Percentiles rank a stretch among this genome's conserved stretches.
These are phyloP conservation scores for Dissostichus mawsoni DNA, from an alignment of 2,113 vertebrate genomes.

Conservation along the genomic window DNA sequence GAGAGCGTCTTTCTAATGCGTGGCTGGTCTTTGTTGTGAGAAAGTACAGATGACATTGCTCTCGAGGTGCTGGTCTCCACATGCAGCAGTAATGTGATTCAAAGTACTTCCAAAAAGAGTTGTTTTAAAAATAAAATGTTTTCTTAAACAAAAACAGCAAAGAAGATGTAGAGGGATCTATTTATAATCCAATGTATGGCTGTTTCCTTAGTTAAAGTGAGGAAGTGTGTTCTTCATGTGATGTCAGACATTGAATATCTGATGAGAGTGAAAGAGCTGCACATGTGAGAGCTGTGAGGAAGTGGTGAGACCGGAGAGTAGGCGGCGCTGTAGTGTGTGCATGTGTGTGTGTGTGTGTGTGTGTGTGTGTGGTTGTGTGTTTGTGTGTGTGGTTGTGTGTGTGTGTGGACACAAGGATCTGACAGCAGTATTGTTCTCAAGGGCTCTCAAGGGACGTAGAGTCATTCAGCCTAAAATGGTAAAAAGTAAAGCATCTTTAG, in stretches of 20 bases:
- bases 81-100: slow-evolving; percentile 39
- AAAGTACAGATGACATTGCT: slow-evolving; percentile 76
- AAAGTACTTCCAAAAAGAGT: slow-evolving; percentile 4
- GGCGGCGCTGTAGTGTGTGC: slow-evolving; percentile 59
- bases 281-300: slow-evolving; percentile 64
- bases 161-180: background rate
- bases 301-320: slow-evolving; percentile 54
- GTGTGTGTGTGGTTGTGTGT: slow-evolving; percentile 23
- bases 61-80: slow-evolving; percentile 26
- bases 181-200: slow-evolving; percentile 3
- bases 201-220: slow-evolving; percentile 29
- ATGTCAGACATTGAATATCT: slow-evolving; percentile 54
- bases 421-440: slow-evolving; percentile 53
- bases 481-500: slow-evolving; percentile 15
- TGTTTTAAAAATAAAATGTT: background rate
- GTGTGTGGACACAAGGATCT: slow-evolving; percentile 47
- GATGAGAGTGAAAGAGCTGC: slow-evolving; percentile 65
- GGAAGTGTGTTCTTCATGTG: slow-evolving; percentile 46
- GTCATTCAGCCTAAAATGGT: slow-evolving; percentile 20
- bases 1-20: slow-evolving; percentile 61
- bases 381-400: slow-evolving; percentile 16
- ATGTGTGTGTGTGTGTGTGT: slow-evolving; percentile 19
- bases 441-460: slow-evolving; percentile 8
- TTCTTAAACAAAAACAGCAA: background rate
- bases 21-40: slow-evolving; percentile 71